Conservation (phyloP, 2,888 invertebrate genomes). For the Leptopterna dolabrata region DNA sequence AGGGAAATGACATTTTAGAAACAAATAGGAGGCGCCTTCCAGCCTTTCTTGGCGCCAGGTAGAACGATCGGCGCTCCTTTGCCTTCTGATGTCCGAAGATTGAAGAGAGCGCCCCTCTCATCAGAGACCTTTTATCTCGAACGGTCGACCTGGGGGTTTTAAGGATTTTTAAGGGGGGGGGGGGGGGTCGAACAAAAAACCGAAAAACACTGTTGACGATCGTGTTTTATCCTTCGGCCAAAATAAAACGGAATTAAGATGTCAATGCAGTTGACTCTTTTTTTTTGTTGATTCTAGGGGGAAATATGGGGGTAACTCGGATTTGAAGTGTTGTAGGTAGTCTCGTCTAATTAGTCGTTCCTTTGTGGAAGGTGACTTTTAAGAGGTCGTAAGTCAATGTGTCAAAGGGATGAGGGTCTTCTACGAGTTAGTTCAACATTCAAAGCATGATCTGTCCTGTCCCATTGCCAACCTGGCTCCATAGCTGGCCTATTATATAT, state of each 20-base stretch:
- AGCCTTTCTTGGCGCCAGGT: constrained; percentile 17
- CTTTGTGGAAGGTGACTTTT: neutral
- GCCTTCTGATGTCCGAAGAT: constrained; percentile 15
- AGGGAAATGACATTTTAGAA: constrained; percentile 21
- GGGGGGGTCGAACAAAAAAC: neutral
- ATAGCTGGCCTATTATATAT: no score
- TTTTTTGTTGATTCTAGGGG: neutral
- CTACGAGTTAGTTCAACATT: neutral
- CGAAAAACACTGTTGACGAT: neutral
- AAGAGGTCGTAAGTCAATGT: neutral
- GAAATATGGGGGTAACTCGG: neutral
- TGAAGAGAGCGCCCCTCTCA: neutral
- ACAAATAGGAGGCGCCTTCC: neutral
- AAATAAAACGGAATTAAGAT: constrained; percentile 3
- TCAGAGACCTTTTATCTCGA: neutral
- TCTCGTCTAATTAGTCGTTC: neutral
- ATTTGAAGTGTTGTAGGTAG: neutral
- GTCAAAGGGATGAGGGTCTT: neutral
- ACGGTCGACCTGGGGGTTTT: neutral
- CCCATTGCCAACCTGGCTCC: neutral
- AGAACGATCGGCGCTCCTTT: neutral
- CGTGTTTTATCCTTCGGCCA: constrained; percentile 1
- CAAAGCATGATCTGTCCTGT: neutral
- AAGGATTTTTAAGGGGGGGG: neutral
- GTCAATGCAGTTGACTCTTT: neutral